Base-by-base conservation (phyloP, 2,797 vertebrate genomes). In the Phoebastria nigripes region DNA sequence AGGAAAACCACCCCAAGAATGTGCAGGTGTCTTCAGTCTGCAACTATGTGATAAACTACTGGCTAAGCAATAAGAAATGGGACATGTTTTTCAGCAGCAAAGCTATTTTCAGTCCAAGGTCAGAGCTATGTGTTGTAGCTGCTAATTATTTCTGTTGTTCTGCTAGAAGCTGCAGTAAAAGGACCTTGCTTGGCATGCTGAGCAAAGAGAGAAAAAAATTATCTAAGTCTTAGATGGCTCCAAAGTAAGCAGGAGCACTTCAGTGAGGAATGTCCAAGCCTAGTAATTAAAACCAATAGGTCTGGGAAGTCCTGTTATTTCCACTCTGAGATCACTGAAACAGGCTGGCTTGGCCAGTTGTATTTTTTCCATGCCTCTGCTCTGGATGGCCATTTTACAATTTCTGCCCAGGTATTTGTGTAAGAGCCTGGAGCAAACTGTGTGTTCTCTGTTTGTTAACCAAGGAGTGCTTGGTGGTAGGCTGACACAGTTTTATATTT, bases 241-340 rank as follows among this genome's bases (percentile, higher is more conserved):
- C 39, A 69, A 55, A 90, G 52, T 46, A 82, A 74, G 49, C 46
- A 70, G 81, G 15, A 85, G 18, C 31, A 26, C 49, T 85, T 9
- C 1, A 49, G 28, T 35, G 51, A 95, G 74, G 61, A 92, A 78
- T 44, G 71, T 61, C 37, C 42, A 58, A 51, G 54, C 44, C 67
- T 82, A 49, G 33, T 82, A 89, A 82, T 92, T 78, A 93, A 87
- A 86, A 28, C 44, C 74, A 37, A 12, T 35, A 51, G 18, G 49
- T 82, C 47, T 82, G 78, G 33, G 89, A 61, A 78, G 81, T 77
- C 59, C 42, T 95, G 88, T 78, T 90, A 42, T 80, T 96, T 94
- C 24, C 29, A 13, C 12, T 71, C 63, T 67, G 78, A 92, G 81
- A 52, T 73, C 39, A 66, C 59, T 49, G n/a, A 42, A 87, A 46